Conservation (phyloP, 2,888 invertebrate genomes). For the Pegoplata infirma region DNA sequence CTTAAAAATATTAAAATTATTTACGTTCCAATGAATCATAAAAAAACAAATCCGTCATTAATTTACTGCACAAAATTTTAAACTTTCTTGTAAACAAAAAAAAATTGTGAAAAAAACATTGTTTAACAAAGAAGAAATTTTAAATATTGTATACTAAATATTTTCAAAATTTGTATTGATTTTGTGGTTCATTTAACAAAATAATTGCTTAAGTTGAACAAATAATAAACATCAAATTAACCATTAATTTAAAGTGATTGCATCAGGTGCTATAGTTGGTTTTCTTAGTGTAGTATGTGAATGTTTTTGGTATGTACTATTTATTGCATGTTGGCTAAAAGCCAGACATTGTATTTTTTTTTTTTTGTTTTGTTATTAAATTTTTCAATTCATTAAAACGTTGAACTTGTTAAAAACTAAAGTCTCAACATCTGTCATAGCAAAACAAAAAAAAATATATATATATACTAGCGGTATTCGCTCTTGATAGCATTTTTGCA, state of each 20-base stretch:
- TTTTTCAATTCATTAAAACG: slow-evolving; percentile 57
- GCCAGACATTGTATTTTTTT: slow-evolving; percentile 49
- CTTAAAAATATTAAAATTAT: not conserved
- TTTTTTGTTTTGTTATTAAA: too few relatives aligned
- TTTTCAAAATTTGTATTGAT: not conserved
- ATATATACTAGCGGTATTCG: too few relatives aligned
- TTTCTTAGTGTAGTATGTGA: slow-evolving; percentile 1
- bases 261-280: slow-evolving; percentile 52
- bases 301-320: too few relatives aligned
- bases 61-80: not conserved
- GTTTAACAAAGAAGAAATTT: not conserved
- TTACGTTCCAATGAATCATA: not conserved
- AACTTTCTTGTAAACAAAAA: not conserved
- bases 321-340: slow-evolving; percentile 57
- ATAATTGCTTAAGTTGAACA: slow-evolving; percentile 12
- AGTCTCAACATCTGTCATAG: slow-evolving; percentile 37
- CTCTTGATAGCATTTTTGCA: too few relatives aligned
- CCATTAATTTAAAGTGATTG: slow-evolving; percentile 54
- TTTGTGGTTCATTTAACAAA: not conserved
- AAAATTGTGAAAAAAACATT: not conserved
- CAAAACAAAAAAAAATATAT: slow-evolving; percentile 4
- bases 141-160: not conserved
- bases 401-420: slow-evolving; percentile 56
- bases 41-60: not conserved
- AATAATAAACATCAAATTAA: slow-evolving; percentile 46